A percentile compares a stretch with the other conserved stretches of the same genome.
Evolutionary conservation across 2,797 vertebrate species (phyloP).

Genomic region (Chrosomus eos): DNA sequence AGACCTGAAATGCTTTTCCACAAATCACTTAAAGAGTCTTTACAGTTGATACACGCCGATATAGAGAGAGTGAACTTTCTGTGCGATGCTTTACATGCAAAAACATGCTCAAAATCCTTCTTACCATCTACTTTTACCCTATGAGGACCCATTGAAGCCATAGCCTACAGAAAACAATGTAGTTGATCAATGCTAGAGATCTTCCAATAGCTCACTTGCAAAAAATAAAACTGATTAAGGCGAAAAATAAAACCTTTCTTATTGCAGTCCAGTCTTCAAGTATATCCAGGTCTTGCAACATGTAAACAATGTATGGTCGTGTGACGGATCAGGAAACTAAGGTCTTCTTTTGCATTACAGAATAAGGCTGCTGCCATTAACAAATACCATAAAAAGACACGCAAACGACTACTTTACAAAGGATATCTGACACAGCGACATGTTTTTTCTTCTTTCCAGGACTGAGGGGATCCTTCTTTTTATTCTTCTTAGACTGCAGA

Average conservation of each 20-base stretch:
- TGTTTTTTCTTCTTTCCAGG: slow-evolving; percentile 97
- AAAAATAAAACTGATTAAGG: background rate
- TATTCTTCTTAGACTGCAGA: slow-evolving; percentile 89
- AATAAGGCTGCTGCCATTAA: background rate
- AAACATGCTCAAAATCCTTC: slow-evolving; percentile 52
- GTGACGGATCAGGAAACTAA: slow-evolving; percentile 74
- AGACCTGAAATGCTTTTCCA: background rate
- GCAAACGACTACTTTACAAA: slow-evolving; percentile 57
- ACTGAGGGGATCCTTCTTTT: slow-evolving; percentile 93
- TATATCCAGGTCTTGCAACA: slow-evolving; percentile 97
- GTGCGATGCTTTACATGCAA: background rate
- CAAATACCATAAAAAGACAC: background rate
- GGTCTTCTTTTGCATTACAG: background rate
- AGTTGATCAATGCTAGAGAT: background rate
- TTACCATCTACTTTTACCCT: slow-evolving; percentile 92
- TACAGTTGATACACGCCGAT: background rate
- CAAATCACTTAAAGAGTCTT: background rate
- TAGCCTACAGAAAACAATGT: slow-evolving; percentile 79
- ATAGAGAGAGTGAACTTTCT: background rate
- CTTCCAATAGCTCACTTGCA: background rate
- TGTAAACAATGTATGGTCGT: slow-evolving; percentile 99
- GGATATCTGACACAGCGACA: slow-evolving; percentile 98
- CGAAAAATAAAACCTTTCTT: slow-evolving; percentile 83
- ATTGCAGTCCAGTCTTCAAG: slow-evolving; percentile 99
- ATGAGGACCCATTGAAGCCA: slow-evolving; percentile 92